A percentile compares a stretch with the other conserved stretches of the same genome.
Conservation (phyloP, 2,888 invertebrate species). For the Pseudanteris insignis region DNA sequence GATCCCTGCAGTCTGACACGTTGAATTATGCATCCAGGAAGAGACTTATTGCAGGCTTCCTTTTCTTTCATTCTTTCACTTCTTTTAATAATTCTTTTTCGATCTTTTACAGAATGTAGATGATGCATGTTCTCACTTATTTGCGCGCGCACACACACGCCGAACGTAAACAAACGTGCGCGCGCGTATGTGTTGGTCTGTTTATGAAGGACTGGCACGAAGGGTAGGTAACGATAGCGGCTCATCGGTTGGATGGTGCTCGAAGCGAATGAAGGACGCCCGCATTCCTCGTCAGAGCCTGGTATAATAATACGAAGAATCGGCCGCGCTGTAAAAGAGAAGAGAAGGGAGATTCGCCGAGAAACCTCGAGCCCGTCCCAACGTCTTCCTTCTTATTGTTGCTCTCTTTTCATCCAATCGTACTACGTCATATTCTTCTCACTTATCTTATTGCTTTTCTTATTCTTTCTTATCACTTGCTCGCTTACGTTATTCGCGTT, state of each 20-base stretch:
- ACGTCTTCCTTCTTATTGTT: conserved; percentile 44
- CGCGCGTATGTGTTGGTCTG: no score
- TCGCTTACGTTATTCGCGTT: conserved; percentile 7
- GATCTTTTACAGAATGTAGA: conserved; percentile 21
- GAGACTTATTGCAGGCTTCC: conserved; percentile 11
- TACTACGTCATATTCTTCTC: conserved; percentile 34
- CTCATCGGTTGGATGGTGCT: conserved; percentile 59
- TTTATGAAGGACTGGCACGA: conserved; percentile 52
- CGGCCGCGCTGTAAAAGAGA: conserved; percentile 50
- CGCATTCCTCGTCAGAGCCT: conserved; percentile 66
- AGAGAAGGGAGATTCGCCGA: conserved; percentile 43
- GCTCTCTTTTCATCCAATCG: conserved; percentile 24
- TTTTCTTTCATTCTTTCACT: conserved; percentile 9
- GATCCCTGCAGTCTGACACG: background rate
- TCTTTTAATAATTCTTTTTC: conserved; percentile 33
- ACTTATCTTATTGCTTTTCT: conserved; percentile 39
- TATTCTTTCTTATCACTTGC: conserved; percentile 16
- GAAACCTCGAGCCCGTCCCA: conserved; percentile 41
- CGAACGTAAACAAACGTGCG: background rate
- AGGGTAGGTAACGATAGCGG: conserved; percentile 50
- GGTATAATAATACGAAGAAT: conserved; percentile 67
- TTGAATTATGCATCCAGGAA: conserved; percentile 13
- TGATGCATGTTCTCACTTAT: conserved; percentile 23
- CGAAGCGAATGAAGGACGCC: conserved; percentile 66
- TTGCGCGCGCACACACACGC: conserved; percentile 4